A percentile compares a stretch with the other conserved stretches of the same genome.
Evolutionary conservation across 2,797 vertebrate genomes (phyloP).

Genomic region (Clarias pachynema): DNA sequence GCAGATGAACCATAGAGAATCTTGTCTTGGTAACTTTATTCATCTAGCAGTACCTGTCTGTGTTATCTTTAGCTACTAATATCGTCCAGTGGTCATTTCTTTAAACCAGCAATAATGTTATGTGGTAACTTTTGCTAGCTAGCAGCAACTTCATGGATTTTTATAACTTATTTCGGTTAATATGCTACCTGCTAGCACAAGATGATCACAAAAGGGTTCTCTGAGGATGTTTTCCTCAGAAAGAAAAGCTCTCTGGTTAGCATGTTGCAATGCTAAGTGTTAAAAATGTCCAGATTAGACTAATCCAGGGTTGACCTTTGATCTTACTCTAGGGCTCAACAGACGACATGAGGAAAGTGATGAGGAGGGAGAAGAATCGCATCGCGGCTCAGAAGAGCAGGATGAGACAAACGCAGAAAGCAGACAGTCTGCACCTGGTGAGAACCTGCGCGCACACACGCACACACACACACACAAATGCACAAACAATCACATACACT

Average conservation of each 20-base stretch:
- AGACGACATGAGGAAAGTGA: conserved; percentile 91
- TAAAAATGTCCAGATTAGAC: not conserved
- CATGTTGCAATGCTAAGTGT: not conserved
- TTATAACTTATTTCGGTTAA: not conserved
- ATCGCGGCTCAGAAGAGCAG: conserved; percentile 98
- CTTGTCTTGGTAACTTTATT: not conserved
- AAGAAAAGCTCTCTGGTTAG: not conserved
- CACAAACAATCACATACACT: not conserved
- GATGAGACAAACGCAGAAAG: conserved; percentile 95
- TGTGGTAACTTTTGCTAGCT: not conserved
- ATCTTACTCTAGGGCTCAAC: conserved; percentile 81
- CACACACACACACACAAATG: not conserved
- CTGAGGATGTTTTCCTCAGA: not conserved
- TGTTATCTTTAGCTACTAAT: not conserved
- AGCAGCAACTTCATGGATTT: not conserved
- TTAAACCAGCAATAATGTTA: not conserved
- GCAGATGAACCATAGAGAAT: not conserved
- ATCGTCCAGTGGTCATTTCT: not conserved
- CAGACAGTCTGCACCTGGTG: conserved; percentile 95
- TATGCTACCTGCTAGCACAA: not conserved
- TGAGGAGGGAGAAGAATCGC: conserved; percentile 95
- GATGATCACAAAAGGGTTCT: not conserved
- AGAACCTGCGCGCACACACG: conserved; percentile 62
- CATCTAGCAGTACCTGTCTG: not conserved
- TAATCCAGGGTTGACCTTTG: not conserved